phyloP scores from a whole-genome alignment of 2,797 vertebrate species.

The Chelidonichthys spinosus region DNA sequence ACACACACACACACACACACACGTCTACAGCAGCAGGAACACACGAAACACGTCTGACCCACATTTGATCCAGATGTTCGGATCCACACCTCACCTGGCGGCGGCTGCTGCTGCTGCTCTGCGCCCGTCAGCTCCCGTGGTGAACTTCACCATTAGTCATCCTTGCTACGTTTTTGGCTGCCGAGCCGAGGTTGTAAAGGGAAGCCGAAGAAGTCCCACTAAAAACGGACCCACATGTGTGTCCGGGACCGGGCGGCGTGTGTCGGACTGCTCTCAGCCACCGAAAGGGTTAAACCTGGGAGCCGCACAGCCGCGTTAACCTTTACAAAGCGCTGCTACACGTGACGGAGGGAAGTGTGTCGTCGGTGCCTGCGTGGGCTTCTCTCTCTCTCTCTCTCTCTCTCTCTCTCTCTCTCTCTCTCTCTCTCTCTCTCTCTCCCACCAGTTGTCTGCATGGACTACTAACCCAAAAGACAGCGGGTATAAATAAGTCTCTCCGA shows the following conservation, averaged over 20 bases:
- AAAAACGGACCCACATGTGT: neutral
- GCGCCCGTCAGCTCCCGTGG: too few species aligned
- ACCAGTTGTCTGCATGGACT: constrained; percentile 63
- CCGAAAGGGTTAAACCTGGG: constrained; percentile 73
- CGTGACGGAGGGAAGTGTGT: constrained; percentile 84
- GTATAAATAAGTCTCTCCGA: neutral
- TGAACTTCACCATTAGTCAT: too few species aligned
- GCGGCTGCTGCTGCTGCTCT: constrained; percentile 29
- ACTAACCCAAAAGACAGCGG: constrained; percentile 65
- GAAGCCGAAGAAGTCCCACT: neutral
- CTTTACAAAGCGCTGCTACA: constrained; percentile 82
- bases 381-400: constrained; percentile 1
- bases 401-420: neutral
- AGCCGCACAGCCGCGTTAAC: constrained; percentile 79
- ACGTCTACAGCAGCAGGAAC: too few species aligned
- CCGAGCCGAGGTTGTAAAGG: constrained; percentile 18
- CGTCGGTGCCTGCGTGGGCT: constrained; percentile 63
- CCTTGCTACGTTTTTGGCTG: neutral
- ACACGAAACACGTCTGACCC: constrained; percentile 42
- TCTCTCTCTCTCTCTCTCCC: neutral
- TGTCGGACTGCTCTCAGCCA: constrained; percentile 9
- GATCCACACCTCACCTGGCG: constrained; percentile 61
- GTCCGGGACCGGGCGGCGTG: constrained; percentile 13
- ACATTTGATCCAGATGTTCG: constrained; percentile 64
- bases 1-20: too few species aligned